Percentiles rank a stretch among this genome's conserved stretches.
These are phyloP conservation scores for Scomber scombrus DNA, from an alignment of 2,113 vertebrate genomes.

Conservation along the genomic window DNA sequence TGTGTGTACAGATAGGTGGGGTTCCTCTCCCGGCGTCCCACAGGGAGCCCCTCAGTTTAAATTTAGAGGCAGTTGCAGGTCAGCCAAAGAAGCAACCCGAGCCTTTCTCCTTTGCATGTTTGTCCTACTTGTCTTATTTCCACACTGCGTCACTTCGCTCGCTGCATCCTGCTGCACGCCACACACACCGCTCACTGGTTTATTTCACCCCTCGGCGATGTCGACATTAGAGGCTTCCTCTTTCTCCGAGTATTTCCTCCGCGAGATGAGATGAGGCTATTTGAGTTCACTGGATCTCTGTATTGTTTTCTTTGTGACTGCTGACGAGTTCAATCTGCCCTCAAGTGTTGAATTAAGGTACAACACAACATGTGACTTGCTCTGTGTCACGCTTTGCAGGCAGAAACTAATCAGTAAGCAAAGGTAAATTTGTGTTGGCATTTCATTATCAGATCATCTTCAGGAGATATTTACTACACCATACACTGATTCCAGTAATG, in stretches of 20 bases:
- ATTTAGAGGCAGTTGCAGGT: constrained; percentile 39
- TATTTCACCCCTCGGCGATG: neutral
- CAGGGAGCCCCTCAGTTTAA: constrained; percentile 43
- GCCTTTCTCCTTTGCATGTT: neutral
- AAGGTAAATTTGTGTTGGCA: neutral
- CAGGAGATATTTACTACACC: neutral
- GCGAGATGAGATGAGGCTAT: neutral
- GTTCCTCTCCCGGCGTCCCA: constrained; percentile 12
- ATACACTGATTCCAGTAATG: too few species aligned
- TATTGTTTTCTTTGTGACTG: constrained; percentile 26
- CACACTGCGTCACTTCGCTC: too few species aligned
- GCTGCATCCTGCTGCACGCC: neutral
- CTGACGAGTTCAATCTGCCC: constrained; percentile 21
- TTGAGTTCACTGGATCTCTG: constrained; percentile 48
- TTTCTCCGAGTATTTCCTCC: constrained; percentile 31
- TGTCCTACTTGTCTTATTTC: neutral
- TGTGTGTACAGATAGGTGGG: neutral
- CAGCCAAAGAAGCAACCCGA: constrained; percentile 15
- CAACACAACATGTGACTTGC: neutral
- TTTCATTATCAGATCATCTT: constrained; percentile 3
- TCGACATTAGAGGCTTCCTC: constrained; percentile 50
- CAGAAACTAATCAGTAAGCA: neutral
- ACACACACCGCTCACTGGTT: neutral
- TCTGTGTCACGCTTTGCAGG: neutral
- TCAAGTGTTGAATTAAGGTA: constrained; percentile 13